Evolutionary conservation across 2,797 vertebrate genomes (phyloP).

Genomic region (Xiphophorus birchmanni): DNA sequence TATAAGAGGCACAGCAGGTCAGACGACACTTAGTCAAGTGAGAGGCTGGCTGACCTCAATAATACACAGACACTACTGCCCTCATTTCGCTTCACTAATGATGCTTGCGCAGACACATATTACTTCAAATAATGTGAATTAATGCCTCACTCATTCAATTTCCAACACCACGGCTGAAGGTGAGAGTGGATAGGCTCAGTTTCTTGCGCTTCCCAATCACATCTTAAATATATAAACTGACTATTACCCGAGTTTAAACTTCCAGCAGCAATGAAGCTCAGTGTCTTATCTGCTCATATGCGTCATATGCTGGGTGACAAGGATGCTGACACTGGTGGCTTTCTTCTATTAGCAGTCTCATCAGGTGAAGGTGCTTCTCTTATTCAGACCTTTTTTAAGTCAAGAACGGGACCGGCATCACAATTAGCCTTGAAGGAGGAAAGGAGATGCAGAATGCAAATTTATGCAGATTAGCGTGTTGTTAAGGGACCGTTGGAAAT

Average conservation of each 20-base stretch:
- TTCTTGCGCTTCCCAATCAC: conserved; percentile 44
- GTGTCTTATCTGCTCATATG: conserved; percentile 59
- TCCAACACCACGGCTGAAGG: conserved; percentile 38
- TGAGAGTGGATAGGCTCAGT: conserved; percentile 10
- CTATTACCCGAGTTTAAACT: conserved; percentile 55
- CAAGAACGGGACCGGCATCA: conserved; percentile 70
- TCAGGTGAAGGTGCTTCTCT: conserved; percentile 75
- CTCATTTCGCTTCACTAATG: conserved; percentile 65
- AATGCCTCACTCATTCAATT: conserved; percentile 50
- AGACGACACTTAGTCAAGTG: conserved; percentile 31
- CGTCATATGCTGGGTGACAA: conserved; percentile 53
- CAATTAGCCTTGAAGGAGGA: conserved; percentile 67
- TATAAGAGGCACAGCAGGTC: conserved; percentile 46
- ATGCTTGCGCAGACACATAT: conserved; percentile 49
- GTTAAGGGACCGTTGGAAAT: conserved; percentile 67
- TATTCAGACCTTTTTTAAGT: conserved; percentile 74
- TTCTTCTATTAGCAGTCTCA: conserved; percentile 70
- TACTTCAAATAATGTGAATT: conserved; percentile 55
- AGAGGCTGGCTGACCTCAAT: conserved; percentile 44
- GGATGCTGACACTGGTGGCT: conserved; percentile 61
- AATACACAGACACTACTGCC: conserved; percentile 48
- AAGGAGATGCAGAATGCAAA: conserved; percentile 72
- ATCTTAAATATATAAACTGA: conserved; percentile 46
- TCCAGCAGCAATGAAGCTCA: conserved; percentile 20
- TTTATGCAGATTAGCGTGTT: conserved; percentile 73